phyloP scores from a whole-genome alignment of 2,888 invertebrate genomes.

The Coenonympha glycerion region DNA sequence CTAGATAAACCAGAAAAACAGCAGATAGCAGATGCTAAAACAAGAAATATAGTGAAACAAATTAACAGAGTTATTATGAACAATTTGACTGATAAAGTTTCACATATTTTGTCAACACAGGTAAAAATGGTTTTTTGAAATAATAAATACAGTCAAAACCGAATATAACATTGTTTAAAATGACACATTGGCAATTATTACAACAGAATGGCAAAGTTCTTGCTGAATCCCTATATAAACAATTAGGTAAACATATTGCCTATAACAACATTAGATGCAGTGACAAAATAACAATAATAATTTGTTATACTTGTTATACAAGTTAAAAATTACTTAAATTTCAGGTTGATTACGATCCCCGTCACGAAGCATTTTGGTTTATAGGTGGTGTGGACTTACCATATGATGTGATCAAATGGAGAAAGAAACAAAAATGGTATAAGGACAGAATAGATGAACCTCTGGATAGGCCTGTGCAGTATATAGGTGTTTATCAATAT shows the following conservation, averaged over 20 bases:
- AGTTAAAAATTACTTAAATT: too few relatives aligned
- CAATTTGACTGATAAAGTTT: slow-evolving; percentile 72
- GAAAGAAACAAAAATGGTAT: slow-evolving; percentile 52
- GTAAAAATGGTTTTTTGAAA: slow-evolving; percentile 45
- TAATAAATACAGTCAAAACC: not conserved
- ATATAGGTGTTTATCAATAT: slow-evolving; percentile 65
- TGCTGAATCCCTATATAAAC: too few relatives aligned
- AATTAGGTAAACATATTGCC: too few relatives aligned
- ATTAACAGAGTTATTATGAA: slow-evolving; percentile 81
- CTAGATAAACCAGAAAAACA: slow-evolving; percentile 39
- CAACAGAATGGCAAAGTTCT: too few relatives aligned
- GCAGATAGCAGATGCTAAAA: slow-evolving; percentile 61
- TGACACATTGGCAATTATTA: too few relatives aligned
- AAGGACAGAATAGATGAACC: slow-evolving; percentile 70
- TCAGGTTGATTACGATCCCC: slow-evolving; percentile 84
- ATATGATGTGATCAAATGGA: slow-evolving; percentile 51
- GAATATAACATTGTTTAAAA: too few relatives aligned
- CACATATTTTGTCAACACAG: slow-evolving; percentile 79
- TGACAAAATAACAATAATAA: too few relatives aligned
- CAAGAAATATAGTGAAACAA: slow-evolving; percentile 77
- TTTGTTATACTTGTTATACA: too few relatives aligned
- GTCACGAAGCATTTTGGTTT: slow-evolving; percentile 91
- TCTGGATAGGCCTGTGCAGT: slow-evolving; percentile 81
- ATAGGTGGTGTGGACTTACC: slow-evolving; percentile 82
- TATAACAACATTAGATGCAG: too few relatives aligned